phyloP scores from a whole-genome alignment of 2,797 vertebrate species.

The Girardinus metallicus region DNA sequence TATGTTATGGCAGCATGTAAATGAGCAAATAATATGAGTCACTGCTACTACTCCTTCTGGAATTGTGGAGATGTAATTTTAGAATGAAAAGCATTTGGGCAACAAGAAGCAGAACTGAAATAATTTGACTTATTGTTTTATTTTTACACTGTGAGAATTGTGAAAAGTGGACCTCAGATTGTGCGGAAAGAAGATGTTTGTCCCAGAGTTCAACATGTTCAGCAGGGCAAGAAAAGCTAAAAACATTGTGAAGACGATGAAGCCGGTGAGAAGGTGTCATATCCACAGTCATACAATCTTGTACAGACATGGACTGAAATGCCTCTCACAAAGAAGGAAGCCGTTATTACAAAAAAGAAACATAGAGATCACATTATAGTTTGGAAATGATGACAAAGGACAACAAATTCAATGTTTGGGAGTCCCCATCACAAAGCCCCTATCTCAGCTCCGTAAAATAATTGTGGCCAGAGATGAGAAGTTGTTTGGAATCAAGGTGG shows the following conservation, averaged over 20 bases:
- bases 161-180: not conserved
- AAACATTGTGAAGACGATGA: not conserved
- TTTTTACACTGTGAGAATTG: not conserved
- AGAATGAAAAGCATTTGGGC: constrained; percentile 16
- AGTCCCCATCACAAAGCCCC: not conserved
- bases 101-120: not conserved
- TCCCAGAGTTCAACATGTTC: not conserved
- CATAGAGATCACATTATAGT: not conserved
- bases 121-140: not conserved
- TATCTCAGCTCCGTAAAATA: not conserved
- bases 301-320: not conserved
- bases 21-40: constrained; percentile 49
- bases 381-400: not conserved
- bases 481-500: not conserved
- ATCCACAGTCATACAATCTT: not conserved
- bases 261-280: not conserved
- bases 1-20: constrained; percentile 33
- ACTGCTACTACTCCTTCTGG: constrained; percentile 30
- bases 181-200: not conserved
- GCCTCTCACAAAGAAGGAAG: not conserved
- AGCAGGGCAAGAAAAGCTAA: not conserved
- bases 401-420: not conserved
- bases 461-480: not conserved
- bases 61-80: constrained; percentile 2
- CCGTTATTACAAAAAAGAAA: not conserved